Evolutionary conservation across 2,797 vertebrate species (phyloP).

Genomic region (Onychomys leucogaster): DNA sequence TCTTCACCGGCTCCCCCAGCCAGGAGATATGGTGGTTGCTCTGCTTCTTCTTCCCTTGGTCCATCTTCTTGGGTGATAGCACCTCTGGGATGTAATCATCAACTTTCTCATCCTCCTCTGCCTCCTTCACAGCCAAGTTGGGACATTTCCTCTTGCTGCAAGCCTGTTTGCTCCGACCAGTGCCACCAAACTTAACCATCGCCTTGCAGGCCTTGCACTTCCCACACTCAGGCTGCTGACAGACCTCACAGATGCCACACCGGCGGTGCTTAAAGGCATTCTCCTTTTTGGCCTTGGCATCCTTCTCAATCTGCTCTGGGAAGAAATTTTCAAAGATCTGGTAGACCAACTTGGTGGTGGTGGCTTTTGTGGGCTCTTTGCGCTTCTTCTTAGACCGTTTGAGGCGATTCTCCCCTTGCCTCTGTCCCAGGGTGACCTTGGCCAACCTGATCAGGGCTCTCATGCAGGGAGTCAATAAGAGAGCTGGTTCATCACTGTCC

Average conservation of each 20-base stretch:
- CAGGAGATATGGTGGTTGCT: slow-evolving; percentile 94
- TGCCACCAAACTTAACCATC: slow-evolving; percentile 98
- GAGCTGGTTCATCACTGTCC: slow-evolving; percentile 95
- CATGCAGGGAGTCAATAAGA: slow-evolving; percentile 98
- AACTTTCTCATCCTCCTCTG: slow-evolving; percentile 97
- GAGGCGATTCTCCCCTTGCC: slow-evolving; percentile 93
- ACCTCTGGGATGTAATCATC: slow-evolving; percentile 93
- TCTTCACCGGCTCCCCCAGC: slow-evolving; percentile 93
- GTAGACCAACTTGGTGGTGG: slow-evolving; percentile 96
- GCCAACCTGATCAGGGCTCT: slow-evolving; percentile 97
- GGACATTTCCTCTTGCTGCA: slow-evolving; percentile 96
- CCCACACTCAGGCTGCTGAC: slow-evolving; percentile 96
- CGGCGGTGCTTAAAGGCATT: slow-evolving; percentile 92
- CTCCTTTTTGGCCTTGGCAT: slow-evolving; percentile 93
- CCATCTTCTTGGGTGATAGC: slow-evolving; percentile 91
- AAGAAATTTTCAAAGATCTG: slow-evolving; percentile 99
- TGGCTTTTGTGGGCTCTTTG: slow-evolving; percentile 96
- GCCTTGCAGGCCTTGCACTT: slow-evolving; percentile 96
- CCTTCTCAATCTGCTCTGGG: slow-evolving; percentile 97
- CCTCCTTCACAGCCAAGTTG: slow-evolving; percentile 97
- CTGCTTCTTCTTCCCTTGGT: slow-evolving; percentile 95
- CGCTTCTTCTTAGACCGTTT: slow-evolving; percentile 96
- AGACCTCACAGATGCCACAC: slow-evolving; percentile 98
- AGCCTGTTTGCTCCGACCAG: slow-evolving; percentile 95
- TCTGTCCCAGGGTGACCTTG: slow-evolving; percentile 97